A percentile compares a stretch with the other conserved stretches of the same genome.
Conservation (phyloP, 2,113 vertebrate genomes). For the Potamarius usumacintae region DNA sequence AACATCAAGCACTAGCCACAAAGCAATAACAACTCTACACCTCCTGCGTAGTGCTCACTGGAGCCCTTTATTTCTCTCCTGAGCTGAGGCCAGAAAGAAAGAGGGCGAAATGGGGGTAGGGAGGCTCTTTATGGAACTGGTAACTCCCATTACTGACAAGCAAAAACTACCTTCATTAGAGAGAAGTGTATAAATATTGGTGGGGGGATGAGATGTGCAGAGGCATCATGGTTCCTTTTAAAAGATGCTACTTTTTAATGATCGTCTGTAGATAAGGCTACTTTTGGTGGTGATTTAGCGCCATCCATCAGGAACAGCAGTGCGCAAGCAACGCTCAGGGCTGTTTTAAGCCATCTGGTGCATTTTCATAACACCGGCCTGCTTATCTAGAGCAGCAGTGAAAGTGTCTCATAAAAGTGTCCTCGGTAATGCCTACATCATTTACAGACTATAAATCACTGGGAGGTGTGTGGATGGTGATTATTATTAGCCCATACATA, state of each 20-base stretch:
- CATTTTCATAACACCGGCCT: not conserved
- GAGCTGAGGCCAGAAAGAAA: conserved; percentile 21
- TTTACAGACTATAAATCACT: not conserved
- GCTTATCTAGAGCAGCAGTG: conserved; percentile 19
- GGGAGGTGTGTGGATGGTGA: not conserved
- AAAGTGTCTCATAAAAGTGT: not conserved
- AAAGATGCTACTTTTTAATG: conserved; percentile 51
- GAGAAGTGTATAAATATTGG: not conserved
- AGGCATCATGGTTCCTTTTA: conserved; percentile 53
- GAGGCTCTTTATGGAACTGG: not conserved
- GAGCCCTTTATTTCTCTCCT: conserved; percentile 11
- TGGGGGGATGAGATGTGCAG: conserved; percentile 2
- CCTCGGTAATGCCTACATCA: not conserved
- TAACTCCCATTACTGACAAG: not conserved
- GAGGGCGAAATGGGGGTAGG: not conserved
- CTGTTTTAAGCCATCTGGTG: not conserved
- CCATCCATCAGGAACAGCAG: conserved; percentile 17
- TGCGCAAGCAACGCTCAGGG: not conserved
- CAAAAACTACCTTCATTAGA: conserved; percentile 36
- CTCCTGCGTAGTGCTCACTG: conserved; percentile 21
- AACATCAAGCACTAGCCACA: conserved; percentile 52
- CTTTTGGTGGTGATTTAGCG: conserved; percentile 5
- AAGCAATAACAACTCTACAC: conserved; percentile 68
- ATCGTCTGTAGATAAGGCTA: not conserved
- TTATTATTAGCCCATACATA: not conserved